phyloP scores from a whole-genome alignment of 2,113 vertebrate species.

The Tylochromis polylepis region DNA sequence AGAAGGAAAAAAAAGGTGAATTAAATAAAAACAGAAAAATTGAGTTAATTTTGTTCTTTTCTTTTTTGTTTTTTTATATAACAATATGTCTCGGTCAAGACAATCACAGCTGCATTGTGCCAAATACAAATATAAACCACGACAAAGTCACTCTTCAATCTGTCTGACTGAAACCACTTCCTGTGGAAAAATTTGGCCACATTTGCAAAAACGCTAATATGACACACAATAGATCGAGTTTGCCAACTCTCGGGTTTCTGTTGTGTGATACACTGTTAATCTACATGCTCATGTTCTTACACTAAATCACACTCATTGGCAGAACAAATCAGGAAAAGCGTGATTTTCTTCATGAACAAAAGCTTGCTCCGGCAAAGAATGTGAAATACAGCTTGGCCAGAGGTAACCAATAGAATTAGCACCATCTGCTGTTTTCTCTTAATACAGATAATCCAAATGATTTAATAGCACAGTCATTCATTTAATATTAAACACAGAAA shows the following conservation, averaged over 20 bases:
- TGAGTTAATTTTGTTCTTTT: neutral
- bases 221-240: neutral
- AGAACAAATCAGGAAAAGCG: neutral
- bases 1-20: rapidly evolving
- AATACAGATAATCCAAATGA: neutral
- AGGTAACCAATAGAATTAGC: neutral
- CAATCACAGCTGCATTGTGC: rapidly evolving
- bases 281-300: neutral
- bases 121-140: rapidly evolving
- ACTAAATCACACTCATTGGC: neutral
- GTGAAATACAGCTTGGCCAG: rapidly evolving
- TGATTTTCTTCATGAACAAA: neutral
- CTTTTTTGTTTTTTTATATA: neutral
- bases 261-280: neutral
- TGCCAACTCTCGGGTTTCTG: neutral
- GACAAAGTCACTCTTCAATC: neutral
- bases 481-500: neutral
- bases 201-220: neutral
- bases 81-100: neutral
- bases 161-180: neutral
- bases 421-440: neutral
- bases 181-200: neutral
- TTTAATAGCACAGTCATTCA: neutral
- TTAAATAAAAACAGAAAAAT: neutral
- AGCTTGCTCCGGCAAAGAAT: neutral